Evolutionary conservation across 1,140 invertebrate genomes (phyloP).

Genomic region (Heliconius melpomene): DNA sequence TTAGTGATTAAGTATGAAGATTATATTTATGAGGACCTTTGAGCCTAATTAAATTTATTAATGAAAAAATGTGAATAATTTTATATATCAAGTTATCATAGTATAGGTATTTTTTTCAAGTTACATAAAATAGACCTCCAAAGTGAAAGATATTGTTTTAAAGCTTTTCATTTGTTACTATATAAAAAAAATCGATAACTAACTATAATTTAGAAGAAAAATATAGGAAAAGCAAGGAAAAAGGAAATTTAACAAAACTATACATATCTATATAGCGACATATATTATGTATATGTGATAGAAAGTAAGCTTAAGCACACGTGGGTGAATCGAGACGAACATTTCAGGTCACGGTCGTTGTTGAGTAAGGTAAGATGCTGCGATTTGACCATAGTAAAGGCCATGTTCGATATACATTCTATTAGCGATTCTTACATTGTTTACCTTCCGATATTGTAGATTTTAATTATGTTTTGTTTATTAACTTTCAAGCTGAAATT

Average conservation of each 20-base stretch:
- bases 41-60: background rate
- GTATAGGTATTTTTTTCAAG: no score
- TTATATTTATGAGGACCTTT: background rate
- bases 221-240: background rate
- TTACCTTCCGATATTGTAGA: background rate
- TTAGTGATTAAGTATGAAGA: background rate
- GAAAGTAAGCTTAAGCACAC: constrained; percentile 21
- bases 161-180: no score
- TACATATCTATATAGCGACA: background rate
- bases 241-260: background rate
- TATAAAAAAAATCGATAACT: background rate
- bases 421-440: constrained; percentile 5
- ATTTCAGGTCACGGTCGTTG: constrained; percentile 40
- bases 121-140: no score
- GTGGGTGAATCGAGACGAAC: constrained; percentile 29
- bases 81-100: no score
- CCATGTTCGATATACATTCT: background rate
- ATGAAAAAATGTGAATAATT: background rate
- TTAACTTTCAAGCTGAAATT: background rate
- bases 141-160: no score
- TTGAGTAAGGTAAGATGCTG: constrained; percentile 26
- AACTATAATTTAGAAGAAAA: background rate
- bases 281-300: constrained; percentile 9
- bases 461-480: background rate
- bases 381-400: constrained; percentile 8